A percentile compares a stretch with the other conserved stretches of the same genome.
These are phyloP conservation scores for Drosophila diplacantha DNA, from an alignment of 2,888 invertebrate species.

Conservation along the genomic window DNA sequence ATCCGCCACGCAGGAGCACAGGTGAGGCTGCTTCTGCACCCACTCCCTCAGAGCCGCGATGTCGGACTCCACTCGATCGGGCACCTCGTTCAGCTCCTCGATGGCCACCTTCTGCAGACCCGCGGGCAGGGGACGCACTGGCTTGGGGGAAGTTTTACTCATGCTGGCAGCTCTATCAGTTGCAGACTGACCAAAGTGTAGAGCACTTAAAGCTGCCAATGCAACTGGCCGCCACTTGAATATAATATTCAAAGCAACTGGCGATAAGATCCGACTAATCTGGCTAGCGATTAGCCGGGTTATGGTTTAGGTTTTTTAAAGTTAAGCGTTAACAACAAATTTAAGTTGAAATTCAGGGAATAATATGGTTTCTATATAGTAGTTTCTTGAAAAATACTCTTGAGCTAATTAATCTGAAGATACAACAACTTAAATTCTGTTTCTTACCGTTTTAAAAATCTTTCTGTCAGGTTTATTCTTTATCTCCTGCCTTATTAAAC, in stretches of 20 bases:
- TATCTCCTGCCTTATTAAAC: not conserved
- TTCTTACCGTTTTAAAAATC: too few relatives aligned
- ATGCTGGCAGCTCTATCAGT: slow-evolving; percentile 17
- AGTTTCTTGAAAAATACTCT: not conserved
- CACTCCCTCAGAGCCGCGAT: slow-evolving; percentile 78
- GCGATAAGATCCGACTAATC: slow-evolving; percentile 35
- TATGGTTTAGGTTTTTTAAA: slow-evolving; percentile 2
- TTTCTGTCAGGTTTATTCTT: not conserved
- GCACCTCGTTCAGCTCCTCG: slow-evolving; percentile 79
- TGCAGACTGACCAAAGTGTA: slow-evolving; percentile 26
- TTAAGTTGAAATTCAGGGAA: not conserved
- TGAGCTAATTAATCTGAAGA: too few relatives aligned
- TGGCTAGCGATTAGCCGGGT: slow-evolving; percentile 16
- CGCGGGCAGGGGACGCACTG: slow-evolving; percentile 64
- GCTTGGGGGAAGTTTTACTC: not conserved
- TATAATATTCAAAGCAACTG: slow-evolving; percentile 20
- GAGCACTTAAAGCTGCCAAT: slow-evolving; percentile 10
- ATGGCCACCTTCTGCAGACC: slow-evolving; percentile 76
- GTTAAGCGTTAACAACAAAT: not conserved
- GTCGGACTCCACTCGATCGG: slow-evolving; percentile 71
- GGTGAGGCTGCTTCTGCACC: slow-evolving; percentile 79
- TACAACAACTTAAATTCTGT: too few relatives aligned
- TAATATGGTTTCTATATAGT: not conserved
- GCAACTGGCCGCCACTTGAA: slow-evolving; percentile 22
- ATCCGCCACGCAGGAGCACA: slow-evolving; percentile 76